Conservation (phyloP, 2,113 vertebrate species). For the Castor canadensis region DNA sequence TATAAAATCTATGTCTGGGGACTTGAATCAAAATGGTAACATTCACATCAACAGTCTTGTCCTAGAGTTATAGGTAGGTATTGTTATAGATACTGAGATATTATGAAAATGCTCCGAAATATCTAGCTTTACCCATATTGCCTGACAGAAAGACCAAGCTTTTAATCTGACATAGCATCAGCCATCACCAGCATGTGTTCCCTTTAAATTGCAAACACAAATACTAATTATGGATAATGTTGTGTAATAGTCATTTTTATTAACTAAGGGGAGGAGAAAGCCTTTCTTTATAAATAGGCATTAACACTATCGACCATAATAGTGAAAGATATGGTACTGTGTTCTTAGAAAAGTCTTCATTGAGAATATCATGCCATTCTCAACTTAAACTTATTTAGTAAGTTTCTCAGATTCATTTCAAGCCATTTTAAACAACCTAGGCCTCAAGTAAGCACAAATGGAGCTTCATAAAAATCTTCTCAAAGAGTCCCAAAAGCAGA, state of each 20-base stretch:
- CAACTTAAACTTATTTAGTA: not conserved
- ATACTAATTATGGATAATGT: not conserved
- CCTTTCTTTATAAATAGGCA: not conserved
- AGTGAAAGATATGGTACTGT: not conserved
- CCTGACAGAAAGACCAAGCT: not conserved
- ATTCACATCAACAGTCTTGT: not conserved
- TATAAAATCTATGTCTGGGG: not conserved
- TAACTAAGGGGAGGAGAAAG: not conserved
- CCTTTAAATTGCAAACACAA: not conserved
- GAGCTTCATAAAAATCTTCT: not conserved
- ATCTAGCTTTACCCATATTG: not conserved
- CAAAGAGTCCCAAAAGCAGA: not conserved
- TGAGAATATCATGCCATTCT: not conserved
- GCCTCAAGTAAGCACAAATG: not conserved
- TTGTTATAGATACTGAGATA: not conserved
- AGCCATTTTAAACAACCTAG: not conserved
- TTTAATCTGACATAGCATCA: not conserved
- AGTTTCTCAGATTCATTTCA: not conserved
- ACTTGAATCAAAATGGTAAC: not conserved
- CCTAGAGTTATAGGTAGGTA: not conserved
- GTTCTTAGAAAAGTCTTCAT: not conserved
- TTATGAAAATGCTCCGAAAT: not conserved
- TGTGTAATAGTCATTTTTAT: not conserved
- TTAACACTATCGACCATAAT: not conserved
- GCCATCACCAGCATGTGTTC: not conserved